A percentile compares a stretch with the other conserved stretches of the same genome.
These are phyloP conservation scores for Athene cunicularia DNA, from an alignment of 2,113 vertebrate species.

Conservation along the genomic window DNA sequence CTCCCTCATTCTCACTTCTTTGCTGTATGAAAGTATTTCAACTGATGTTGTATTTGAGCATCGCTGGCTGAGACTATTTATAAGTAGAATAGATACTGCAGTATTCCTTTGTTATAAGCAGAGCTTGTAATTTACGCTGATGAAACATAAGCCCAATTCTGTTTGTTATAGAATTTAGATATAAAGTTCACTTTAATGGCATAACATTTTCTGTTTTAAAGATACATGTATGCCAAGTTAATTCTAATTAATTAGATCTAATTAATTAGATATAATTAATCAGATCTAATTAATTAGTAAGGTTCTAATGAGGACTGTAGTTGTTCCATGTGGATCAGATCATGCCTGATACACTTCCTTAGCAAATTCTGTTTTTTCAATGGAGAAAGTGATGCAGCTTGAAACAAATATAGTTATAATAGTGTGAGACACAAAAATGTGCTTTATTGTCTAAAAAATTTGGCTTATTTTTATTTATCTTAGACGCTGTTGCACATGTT, in stretches of 20 bases:
- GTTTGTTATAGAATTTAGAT: background rate
- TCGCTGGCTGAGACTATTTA: background rate
- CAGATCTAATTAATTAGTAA: background rate
- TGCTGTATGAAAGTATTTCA: background rate
- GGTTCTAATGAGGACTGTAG: background rate
- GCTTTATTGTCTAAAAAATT: background rate
- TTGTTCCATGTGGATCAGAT: background rate
- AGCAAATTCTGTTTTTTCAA: background rate
- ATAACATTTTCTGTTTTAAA: background rate
- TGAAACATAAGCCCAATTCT: background rate
- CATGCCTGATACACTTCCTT: background rate
- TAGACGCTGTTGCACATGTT: fast-evolving
- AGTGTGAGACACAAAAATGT: background rate
- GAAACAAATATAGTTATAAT: background rate
- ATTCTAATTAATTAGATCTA: background rate
- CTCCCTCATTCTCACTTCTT: background rate
- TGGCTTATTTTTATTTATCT: background rate
- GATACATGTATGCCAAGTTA: background rate
- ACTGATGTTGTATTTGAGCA: background rate
- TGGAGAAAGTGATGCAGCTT: background rate
- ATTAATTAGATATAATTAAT: too few relatives aligned
- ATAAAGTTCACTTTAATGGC: background rate
- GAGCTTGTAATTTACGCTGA: background rate
- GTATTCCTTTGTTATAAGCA: background rate
- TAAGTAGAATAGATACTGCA: background rate